phyloP scores from a whole-genome alignment of 2,888 invertebrate genomes.

The Meliscaeva auricollis region DNA sequence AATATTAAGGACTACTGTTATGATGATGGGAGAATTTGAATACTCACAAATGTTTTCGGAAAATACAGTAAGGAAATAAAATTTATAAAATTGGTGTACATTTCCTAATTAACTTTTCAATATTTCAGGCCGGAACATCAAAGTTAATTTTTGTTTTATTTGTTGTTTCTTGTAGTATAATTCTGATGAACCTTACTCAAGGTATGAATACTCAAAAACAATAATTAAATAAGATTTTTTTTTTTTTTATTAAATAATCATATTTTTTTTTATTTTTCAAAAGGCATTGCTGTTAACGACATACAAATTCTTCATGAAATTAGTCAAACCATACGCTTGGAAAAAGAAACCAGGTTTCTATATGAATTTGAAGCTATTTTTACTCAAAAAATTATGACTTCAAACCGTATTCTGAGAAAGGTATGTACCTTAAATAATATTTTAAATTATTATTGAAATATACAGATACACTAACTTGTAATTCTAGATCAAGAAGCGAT shows the following conservation, averaged over 20 bases:
- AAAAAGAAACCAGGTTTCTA: conserved; percentile 77
- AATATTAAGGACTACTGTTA: conserved; percentile 85
- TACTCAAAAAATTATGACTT: conserved; percentile 68
- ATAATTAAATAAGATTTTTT: too few relatives aligned
- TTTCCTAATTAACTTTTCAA: neutral
- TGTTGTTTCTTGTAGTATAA: conserved; percentile 85
- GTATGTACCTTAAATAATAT: conserved; percentile 14
- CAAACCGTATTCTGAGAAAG: conserved; percentile 73
- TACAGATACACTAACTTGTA: too few relatives aligned
- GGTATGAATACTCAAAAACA: too few relatives aligned
- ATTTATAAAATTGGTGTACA: too few relatives aligned
- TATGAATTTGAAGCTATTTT: conserved; percentile 77
- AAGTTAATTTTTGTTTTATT: conserved; percentile 85
- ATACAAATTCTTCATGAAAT: conserved; percentile 81
- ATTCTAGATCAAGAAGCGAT: conserved; percentile 53
- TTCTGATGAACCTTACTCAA: conserved; percentile 85
- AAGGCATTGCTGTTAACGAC: conserved; percentile 86
- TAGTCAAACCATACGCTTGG: conserved; percentile 77
- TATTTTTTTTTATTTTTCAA: conserved; percentile 78
- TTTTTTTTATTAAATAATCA: conserved; percentile 83
- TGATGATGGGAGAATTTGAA: conserved; percentile 87
- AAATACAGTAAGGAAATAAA: conserved; percentile 55
- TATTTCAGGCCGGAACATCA: conserved; percentile 79
- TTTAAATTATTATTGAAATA: neutral
- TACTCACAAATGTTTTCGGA: conserved; percentile 84